Evolutionary conservation across 2,113 vertebrate genomes (phyloP).

Genomic region (Gnathonemus longibarbis): DNA sequence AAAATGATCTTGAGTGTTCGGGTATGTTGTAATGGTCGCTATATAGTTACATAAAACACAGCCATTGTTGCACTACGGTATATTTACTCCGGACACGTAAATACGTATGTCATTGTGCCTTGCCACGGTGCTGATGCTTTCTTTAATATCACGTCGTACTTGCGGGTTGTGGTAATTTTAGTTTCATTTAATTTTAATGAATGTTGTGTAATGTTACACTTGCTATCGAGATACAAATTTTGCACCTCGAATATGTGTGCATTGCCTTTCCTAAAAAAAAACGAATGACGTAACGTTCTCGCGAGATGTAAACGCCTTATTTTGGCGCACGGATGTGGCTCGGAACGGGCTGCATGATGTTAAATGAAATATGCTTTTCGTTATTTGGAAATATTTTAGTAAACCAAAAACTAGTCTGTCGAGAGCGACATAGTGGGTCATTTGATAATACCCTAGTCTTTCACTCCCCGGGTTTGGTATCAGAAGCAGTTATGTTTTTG

Average conservation of each 20-base stretch:
- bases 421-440: background rate
- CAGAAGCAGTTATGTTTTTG: background rate
- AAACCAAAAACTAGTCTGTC: background rate
- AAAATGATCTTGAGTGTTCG: background rate
- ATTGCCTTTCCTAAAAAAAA: background rate
- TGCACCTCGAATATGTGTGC: background rate
- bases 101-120: background rate
- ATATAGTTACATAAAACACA: background rate
- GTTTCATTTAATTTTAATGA: background rate
- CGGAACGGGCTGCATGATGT: background rate
- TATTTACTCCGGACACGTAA: background rate
- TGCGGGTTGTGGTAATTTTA: background rate
- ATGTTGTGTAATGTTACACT: background rate
- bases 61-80: background rate
- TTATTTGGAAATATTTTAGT: background rate
- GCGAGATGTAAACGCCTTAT: background rate
- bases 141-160: background rate
- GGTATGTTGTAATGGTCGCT: background rate
- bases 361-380: background rate
- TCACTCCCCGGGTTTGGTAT: background rate
- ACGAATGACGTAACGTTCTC: background rate
- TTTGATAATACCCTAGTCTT: background rate
- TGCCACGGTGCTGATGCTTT: background rate
- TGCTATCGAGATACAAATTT: background rate
- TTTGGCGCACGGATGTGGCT: background rate